Evolutionary conservation across 1,140 invertebrate species (phyloP).

Genomic region (Caenorhabditis latens): DNA sequence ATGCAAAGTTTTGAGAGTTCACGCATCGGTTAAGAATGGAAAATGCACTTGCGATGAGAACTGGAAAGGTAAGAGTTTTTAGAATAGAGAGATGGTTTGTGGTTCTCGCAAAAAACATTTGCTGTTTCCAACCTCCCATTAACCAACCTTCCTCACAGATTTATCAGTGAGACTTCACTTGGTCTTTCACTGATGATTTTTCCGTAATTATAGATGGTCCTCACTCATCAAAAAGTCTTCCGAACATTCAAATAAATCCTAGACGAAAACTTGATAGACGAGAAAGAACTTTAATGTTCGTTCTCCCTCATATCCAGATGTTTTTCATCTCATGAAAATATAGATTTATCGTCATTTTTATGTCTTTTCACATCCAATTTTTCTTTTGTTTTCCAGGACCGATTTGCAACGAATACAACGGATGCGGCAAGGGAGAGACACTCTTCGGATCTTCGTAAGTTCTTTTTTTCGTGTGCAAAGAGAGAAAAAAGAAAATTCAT

Average conservation of each 20-base stretch:
- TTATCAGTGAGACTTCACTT: too few relatives aligned
- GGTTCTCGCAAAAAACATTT: background rate
- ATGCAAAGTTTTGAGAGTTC: constrained; percentile 63
- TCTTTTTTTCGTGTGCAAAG: background rate
- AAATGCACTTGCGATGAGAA: constrained; percentile 56
- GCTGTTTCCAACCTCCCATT: too few relatives aligned
- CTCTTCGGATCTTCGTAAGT: constrained; percentile 57
- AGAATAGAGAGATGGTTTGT: background rate
- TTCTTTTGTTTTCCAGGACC: constrained; percentile 27
- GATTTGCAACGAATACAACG: constrained; percentile 59
- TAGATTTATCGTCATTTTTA: constrained; percentile 49
- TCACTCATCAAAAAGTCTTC: too few relatives aligned
- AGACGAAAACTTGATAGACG: background rate
- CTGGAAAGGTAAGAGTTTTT: constrained; percentile 45
- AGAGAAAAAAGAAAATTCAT: background rate
- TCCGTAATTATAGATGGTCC: too few relatives aligned
- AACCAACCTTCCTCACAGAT: too few relatives aligned
- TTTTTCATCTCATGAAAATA: constrained; percentile 51
- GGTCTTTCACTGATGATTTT: too few relatives aligned
- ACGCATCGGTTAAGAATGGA: constrained; percentile 54
- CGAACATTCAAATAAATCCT: background rate
- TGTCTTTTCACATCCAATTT: background rate
- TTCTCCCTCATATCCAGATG: constrained; percentile 14
- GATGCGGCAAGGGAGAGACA: constrained; percentile 49
- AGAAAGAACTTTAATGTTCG: background rate